Evolutionary conservation across 2,113 vertebrate genomes (phyloP), one percentile per base, ranked within the genome.

Genomic region (Microtus richardsoni): DNA sequence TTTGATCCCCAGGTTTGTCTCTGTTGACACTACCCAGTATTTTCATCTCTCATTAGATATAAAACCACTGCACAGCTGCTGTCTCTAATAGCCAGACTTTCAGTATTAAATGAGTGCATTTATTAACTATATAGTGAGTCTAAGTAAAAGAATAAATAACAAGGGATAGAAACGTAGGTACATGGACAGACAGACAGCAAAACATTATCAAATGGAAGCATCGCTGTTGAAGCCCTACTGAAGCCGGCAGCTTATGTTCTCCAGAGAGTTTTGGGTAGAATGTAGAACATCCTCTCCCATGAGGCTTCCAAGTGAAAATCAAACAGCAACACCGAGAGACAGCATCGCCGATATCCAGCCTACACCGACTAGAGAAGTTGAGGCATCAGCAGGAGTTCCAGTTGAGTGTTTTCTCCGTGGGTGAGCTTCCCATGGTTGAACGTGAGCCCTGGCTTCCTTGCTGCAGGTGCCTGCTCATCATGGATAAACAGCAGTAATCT

Each of bases 31-130:
- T 54, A 47, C 24, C 60, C 39, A 41, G 7, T 88, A 77, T 90
- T 87, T 75, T 92, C 44, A 11, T 95, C 68, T 91, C 89, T 90
- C 58, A 58, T 95, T 90, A 74, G 21, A 36, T 39, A 16, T 17
- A n/a, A 60, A 82, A 89, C 19, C 58, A 22, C 10, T 64, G 60
- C 49, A 78, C 84, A 89, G 62, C 22, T 89, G 58, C 30, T n/a
- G 10, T 30, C 82, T 84, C 14, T 33, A 26, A 24, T 8, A 39
- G 52, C n/a, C 58, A 41, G 54, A 83, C n/a, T 28, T 30, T 62
- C 24, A 41, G 80, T 84, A 17, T 19, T 64, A 14, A 17, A 17
- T 62, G 14, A 30, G 24, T 0, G 3, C 22, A 41, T 64, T 84
- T 84, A 62, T 28, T 83, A 62, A 44, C 24, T 41, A 30, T 41